Evolutionary conservation across 2,797 vertebrate genomes (phyloP), one percentile per base, ranked within the genome.

Genomic region (Pangasius mekongensis): DNA sequence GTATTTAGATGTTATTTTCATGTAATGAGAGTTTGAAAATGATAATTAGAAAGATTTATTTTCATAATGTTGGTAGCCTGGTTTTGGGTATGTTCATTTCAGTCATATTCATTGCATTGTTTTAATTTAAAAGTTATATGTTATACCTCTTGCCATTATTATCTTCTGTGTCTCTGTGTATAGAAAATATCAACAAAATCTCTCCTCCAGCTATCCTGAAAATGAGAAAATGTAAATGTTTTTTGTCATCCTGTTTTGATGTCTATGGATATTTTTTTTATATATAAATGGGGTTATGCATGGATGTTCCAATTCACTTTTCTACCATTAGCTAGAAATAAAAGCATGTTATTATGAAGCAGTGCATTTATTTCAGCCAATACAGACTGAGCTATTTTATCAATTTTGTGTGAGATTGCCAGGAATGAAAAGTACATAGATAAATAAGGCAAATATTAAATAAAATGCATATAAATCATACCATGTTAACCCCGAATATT

Each of bases 131-230:
- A 30, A 6, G 76, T 56, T 39, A 11, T 74, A 27, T 62, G 52
- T 76, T 54, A 30, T 89, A 87, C 87, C 81, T 73, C 80, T 89
- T 87, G 33, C 87, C 11, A 88, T 89, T n/a, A 69, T 86, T 83
- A 33, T 77, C 14, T 18, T 67, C 56, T 16, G 9, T n/a, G 8
- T 39, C 84, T 81, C 52, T 24, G 84, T 76, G n/a, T 52, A 83
- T 24, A 18, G 30, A 71, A 86, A 88, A 85, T 56, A 89, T 33
- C 20, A 85, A 22, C 7, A 22, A 36, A 47, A 76, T 73, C 30
- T 24, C 1, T 71, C n/a, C 66, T 27, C 52, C 86, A 66, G 60
- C 30, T 18, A 71, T 71, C 58, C 91, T 90, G 83, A 74, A 90
- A 89, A 87, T 82, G 4, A 89, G 33, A 90, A 89, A 74, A 84